These are phyloP conservation scores for Nephrotoma guestfalica DNA, from an alignment of 2,888 invertebrate species.

Conservation along the genomic window DNA sequence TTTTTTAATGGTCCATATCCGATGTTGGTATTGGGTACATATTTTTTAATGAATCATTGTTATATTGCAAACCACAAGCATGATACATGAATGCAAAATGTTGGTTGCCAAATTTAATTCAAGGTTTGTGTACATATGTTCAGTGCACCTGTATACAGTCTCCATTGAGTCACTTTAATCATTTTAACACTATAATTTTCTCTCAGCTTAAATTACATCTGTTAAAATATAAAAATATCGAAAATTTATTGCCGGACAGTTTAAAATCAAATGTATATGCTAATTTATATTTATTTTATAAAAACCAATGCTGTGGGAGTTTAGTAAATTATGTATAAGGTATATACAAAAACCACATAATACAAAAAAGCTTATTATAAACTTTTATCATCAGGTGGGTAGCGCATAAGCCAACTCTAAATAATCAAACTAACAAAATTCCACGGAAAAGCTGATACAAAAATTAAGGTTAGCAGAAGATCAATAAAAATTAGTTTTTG, in stretches of 20 bases:
- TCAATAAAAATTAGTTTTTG: background rate
- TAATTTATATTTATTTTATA: background rate
- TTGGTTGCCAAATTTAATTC: background rate
- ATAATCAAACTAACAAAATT: background rate
- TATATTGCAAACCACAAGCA: background rate
- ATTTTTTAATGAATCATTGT: background rate
- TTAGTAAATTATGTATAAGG: background rate
- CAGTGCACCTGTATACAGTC: background rate
- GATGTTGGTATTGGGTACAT: background rate
- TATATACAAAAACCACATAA: background rate
- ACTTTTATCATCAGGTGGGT: background rate
- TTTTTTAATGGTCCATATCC: background rate
- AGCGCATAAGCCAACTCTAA: background rate
- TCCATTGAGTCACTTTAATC: background rate
- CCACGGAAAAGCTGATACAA: background rate
- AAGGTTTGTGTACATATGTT: background rate
- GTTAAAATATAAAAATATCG: background rate
- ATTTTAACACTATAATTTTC: background rate
- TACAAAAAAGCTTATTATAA: background rate
- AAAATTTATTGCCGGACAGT: background rate
- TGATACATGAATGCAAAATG: background rate
- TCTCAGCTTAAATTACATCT: background rate
- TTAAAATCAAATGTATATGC: background rate
- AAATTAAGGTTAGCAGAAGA: conserved; percentile 1
- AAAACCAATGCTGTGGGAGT: background rate